Evolutionary conservation across 2,888 invertebrate genomes (phyloP).

Genomic region (Nomada hirtipes): DNA sequence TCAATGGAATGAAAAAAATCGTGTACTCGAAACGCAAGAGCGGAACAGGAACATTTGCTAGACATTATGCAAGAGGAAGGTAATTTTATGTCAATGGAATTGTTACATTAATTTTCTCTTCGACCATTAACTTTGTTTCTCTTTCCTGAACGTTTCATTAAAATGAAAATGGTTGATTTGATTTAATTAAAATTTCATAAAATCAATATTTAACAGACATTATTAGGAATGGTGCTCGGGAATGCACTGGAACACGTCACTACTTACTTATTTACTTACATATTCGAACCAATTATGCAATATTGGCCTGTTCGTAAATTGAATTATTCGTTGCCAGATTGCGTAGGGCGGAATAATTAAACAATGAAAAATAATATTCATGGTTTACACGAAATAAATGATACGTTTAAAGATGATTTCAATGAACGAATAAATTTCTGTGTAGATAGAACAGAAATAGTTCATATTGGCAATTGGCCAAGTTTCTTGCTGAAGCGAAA

Average conservation of each 20-base stretch:
- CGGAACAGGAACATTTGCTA: not conserved
- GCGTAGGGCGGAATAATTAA: too few species aligned
- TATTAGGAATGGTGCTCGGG: not conserved
- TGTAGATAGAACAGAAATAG: conserved; percentile 64
- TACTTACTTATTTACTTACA: too few species aligned
- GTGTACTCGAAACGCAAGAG: not conserved
- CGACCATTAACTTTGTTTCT: too few species aligned
- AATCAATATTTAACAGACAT: not conserved
- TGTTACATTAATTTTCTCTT: too few species aligned
- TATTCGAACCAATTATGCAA: conserved; percentile 67
- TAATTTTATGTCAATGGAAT: conserved; percentile 33
- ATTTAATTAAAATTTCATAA: too few species aligned
- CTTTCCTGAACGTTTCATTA: too few species aligned
- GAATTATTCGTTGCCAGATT: too few species aligned
- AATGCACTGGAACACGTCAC: too few species aligned
- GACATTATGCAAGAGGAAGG: conserved; percentile 57
- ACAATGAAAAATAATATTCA: not conserved
- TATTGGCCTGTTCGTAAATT: conserved; percentile 63
- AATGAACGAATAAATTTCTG: conserved; percentile 23
- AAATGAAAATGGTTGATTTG: too few species aligned
- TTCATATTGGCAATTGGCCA: conserved; percentile 62
- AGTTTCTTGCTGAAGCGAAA: conserved; percentile 2
- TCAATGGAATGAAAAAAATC: not conserved
- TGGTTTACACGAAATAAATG: not conserved
- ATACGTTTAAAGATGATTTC: not conserved